Conservation (phyloP, 2,797 vertebrate genomes). For the Onychomys leucogaster region DNA sequence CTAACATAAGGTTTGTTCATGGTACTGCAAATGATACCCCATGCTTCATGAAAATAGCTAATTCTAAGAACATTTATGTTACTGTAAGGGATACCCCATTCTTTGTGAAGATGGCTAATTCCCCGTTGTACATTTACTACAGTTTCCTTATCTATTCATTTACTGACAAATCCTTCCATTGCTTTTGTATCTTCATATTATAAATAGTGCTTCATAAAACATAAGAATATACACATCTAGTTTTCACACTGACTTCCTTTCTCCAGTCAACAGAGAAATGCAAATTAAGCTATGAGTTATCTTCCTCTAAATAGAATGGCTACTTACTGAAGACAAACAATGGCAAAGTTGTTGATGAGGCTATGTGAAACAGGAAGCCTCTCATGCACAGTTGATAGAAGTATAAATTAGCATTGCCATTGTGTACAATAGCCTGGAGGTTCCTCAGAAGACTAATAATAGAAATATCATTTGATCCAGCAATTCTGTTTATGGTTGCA, state of each 20-base stretch:
- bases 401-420: background rate
- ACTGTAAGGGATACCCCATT: background rate
- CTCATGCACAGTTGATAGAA: background rate
- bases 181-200: background rate
- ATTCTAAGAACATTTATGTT: background rate
- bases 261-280: background rate
- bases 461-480: background rate
- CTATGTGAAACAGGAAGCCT: background rate
- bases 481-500: background rate
- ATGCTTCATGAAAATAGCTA: background rate
- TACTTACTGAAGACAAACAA: background rate
- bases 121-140: background rate
- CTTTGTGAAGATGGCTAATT: background rate
- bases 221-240: background rate
- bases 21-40: background rate
- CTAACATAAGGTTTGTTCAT: background rate
- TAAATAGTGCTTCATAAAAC: background rate
- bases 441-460: background rate
- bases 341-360: background rate
- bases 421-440: background rate
- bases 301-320: background rate
- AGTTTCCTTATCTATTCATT: background rate
- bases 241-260: background rate
- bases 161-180: background rate
- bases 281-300: background rate